phyloP scores from a whole-genome alignment of 2,797 vertebrate species.

The Cynopterus sphinx region DNA sequence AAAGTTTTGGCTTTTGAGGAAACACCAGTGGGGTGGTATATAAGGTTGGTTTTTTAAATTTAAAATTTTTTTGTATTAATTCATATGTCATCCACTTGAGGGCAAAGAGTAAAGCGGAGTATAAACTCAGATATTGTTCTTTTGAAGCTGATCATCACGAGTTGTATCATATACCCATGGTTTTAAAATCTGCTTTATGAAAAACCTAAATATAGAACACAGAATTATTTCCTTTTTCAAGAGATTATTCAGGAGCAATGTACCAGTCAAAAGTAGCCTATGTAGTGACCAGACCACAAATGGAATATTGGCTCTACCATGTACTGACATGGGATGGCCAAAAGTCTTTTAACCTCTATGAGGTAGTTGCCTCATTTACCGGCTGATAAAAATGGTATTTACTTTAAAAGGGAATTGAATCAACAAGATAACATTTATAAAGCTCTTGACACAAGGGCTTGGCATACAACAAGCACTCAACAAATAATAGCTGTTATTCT shows the following conservation, averaged over 20 bases:
- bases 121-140: not conserved
- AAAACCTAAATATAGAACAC: not conserved
- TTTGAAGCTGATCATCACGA: not conserved
- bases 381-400: not conserved
- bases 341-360: not conserved
- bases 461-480: not conserved
- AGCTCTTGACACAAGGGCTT: not conserved
- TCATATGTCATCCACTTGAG: not conserved
- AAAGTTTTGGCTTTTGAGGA: not conserved
- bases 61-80: not conserved
- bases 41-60: not conserved
- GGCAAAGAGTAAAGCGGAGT: not conserved
- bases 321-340: not conserved
- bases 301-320: not conserved
- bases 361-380: not conserved
- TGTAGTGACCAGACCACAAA: not conserved
- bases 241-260: not conserved
- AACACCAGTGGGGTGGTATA: not conserved
- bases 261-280: not conserved
- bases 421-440: not conserved
- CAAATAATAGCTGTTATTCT: constrained; percentile 26
- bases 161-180: not conserved
- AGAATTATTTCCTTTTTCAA: not conserved
- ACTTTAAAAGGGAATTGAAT: not conserved
- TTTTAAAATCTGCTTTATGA: not conserved